A percentile compares a stretch with the other conserved stretches of the same genome.
These are phyloP conservation scores for Temnopleurus reevesii DNA, from an alignment of 53 echinoderm and acorn worm species.

Conservation along the genomic window DNA sequence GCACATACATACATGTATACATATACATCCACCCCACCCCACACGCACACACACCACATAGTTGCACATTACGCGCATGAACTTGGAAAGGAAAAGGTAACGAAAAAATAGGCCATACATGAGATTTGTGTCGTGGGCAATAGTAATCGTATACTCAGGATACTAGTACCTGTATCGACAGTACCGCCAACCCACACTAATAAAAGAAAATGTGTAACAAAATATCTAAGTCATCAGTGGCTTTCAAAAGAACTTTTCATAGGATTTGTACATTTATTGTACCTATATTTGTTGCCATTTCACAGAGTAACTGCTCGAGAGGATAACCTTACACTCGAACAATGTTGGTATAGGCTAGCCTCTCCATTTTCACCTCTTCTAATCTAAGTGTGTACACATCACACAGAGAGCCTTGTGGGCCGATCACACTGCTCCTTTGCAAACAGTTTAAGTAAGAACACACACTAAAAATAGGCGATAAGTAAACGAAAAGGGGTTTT, in stretches of 20 bases:
- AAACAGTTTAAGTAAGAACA: conserved; percentile 37
- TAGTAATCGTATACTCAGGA: no score
- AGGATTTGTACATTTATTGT: not conserved
- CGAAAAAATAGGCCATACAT: no score
- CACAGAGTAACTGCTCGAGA: not conserved
- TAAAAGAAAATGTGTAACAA: not conserved
- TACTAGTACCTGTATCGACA: no score
- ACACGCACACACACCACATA: no score
- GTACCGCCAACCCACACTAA: no score
- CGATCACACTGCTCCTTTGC: not conserved
- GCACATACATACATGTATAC: not conserved
- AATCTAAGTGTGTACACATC: not conserved
- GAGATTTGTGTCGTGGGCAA: no score
- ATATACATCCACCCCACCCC: not conserved
- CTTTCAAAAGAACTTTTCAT: not conserved
- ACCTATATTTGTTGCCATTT: not conserved
- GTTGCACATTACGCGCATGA: no score
- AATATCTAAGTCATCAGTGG: not conserved
- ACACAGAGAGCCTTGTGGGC: not conserved
- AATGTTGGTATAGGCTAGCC: not conserved
- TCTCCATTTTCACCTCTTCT: not conserved
- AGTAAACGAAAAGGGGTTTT: not conserved
- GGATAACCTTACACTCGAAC: not conserved
- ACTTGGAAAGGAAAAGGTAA: no score
- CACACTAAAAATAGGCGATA: conserved; percentile 21